Conservation (phyloP, 92 coral and sea anemone genomes). For the Parazoanthus atlanticus region DNA sequence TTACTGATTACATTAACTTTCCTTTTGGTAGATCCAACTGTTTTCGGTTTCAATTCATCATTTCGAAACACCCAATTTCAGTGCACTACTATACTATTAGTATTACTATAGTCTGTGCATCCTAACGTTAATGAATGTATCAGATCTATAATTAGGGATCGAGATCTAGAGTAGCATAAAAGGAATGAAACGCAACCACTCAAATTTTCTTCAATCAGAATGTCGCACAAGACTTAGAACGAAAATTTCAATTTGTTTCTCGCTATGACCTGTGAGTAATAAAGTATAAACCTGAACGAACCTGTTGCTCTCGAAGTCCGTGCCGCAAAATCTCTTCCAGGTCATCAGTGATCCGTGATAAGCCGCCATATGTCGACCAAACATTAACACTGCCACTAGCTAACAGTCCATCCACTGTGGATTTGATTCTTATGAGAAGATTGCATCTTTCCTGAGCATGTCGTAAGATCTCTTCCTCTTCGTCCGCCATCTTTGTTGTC, state of each 20-base stretch:
- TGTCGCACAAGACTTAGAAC: background rate
- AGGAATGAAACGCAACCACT: background rate
- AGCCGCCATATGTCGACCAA: constrained; percentile 75
- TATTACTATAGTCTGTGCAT: background rate
- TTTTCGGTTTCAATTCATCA: background rate
- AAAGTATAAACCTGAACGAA: background rate
- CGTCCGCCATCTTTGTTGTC: constrained; percentile 95
- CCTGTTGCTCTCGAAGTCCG: constrained; percentile 71
- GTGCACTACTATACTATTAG: background rate
- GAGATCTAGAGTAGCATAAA: background rate
- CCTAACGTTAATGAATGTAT: background rate
- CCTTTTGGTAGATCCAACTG: background rate
- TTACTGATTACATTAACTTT: background rate
- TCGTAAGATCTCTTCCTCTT: constrained; percentile 55
- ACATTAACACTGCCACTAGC: constrained; percentile 57
- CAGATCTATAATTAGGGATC: too few species aligned
- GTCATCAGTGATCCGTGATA: constrained; percentile 68
- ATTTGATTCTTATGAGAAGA: constrained; percentile 72
- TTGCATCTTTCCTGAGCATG: constrained; percentile 77
- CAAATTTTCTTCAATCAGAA: background rate
- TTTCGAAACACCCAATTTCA: background rate
- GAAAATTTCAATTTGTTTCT: background rate
- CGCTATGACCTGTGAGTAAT: background rate
- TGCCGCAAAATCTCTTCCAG: constrained; percentile 80
- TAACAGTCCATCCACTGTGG: constrained; percentile 75